These are phyloP conservation scores for Varanus komodoensis DNA, from an alignment of 2,113 vertebrate species.

Conservation along the genomic window DNA sequence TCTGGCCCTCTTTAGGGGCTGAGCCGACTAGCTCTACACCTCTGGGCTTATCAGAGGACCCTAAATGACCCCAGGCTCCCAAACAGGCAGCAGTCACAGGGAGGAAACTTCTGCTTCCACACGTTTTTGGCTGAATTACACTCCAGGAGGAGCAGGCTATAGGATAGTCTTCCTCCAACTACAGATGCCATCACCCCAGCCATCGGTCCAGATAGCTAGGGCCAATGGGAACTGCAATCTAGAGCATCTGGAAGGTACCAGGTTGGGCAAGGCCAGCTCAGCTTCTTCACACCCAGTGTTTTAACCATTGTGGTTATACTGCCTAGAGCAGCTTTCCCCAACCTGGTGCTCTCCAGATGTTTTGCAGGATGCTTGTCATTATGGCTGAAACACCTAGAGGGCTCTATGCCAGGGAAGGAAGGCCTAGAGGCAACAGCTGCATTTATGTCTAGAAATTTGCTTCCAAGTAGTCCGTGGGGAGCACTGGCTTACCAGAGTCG, in stretches of 20 bases:
- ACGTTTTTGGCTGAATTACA: background rate
- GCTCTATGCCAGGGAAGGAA: background rate
- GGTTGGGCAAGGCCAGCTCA: too few species aligned
- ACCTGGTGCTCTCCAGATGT: background rate
- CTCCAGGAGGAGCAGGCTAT: background rate
- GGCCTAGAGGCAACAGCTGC: background rate
- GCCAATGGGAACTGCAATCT: too few species aligned
- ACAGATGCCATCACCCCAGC: too few species aligned
- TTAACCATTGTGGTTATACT: too few species aligned
- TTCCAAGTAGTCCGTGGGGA: background rate
- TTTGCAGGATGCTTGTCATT: background rate
- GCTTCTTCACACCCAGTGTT: background rate
- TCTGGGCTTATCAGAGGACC: background rate
- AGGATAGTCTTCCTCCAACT: too few species aligned
- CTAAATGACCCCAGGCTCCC: background rate
- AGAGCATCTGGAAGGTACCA: too few species aligned
- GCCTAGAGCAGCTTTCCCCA: too few species aligned
- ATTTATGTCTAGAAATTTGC: background rate
- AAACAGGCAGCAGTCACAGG: background rate
- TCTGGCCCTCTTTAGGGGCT: background rate
- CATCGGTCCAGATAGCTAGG: too few species aligned
- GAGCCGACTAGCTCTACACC: background rate
- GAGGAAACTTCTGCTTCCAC: background rate
- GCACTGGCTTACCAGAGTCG: background rate
- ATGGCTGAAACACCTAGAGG: background rate